Conservation (phyloP, 2,888 invertebrate genomes). For the Bellardia pandia region DNA sequence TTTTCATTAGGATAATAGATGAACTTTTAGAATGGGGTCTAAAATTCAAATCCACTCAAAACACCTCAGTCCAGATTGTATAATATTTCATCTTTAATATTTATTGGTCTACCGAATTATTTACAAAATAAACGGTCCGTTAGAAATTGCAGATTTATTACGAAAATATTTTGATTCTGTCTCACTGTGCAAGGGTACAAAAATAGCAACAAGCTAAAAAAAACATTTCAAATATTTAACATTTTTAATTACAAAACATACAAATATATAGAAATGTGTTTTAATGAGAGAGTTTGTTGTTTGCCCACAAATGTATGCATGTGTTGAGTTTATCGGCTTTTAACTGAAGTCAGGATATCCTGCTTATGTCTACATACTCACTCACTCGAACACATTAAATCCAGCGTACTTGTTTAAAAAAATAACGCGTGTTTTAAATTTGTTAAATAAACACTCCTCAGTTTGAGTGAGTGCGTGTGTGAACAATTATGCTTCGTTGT, state of each 20-base stretch:
- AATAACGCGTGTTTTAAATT: conserved; percentile 68
- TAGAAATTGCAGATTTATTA: no score
- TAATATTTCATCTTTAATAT: no score
- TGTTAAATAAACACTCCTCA: conserved; percentile 65
- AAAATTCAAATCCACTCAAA: no score
- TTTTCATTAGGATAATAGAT: no score
- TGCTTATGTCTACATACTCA: conserved; percentile 42
- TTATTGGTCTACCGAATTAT: no score
- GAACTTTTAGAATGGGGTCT: no score
- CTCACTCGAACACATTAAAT: neutral
- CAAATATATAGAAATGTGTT: conserved; percentile 27
- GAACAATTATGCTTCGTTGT: conserved; percentile 27
- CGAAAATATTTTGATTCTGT: no score
- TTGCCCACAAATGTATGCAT: neutral
- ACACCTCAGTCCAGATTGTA: no score
- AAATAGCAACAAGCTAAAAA: conserved; percentile 14
- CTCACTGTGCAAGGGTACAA: neutral
- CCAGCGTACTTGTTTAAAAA: conserved; percentile 21
- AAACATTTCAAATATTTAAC: neutral
- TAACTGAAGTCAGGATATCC: conserved; percentile 64
- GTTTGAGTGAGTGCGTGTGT: conserved; percentile 32
- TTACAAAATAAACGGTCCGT: no score
- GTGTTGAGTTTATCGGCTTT: conserved; percentile 58
- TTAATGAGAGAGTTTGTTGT: conserved; percentile 15
- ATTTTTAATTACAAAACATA: conserved; percentile 56